Conservation (phyloP, 2,888 invertebrate genomes). For the Drosophila austrosaltans region DNA sequence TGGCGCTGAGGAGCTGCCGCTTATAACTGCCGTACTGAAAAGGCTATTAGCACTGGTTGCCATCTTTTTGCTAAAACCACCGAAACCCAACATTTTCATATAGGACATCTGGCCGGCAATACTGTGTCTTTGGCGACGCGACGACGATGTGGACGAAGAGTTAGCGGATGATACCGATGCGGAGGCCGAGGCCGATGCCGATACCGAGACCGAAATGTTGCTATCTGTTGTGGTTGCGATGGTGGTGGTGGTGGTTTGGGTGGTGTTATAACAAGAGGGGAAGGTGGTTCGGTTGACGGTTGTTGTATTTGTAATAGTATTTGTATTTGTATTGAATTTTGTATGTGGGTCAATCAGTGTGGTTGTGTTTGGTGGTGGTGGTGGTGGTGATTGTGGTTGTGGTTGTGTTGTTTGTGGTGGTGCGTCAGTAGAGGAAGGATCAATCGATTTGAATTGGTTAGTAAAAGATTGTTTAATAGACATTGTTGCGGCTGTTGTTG, state of each 20-base stretch:
- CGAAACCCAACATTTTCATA: slow-evolving; percentile 94
- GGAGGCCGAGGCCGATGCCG: slow-evolving; percentile 72
- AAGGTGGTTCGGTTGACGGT: slow-evolving; percentile 49
- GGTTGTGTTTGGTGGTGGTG: slow-evolving; percentile 14
- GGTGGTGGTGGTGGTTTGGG: slow-evolving; percentile 75
- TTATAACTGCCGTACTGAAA: slow-evolving; percentile 98
- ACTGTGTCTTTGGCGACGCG: slow-evolving; percentile 96
- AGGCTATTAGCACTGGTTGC: slow-evolving; percentile 91
- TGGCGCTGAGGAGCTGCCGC: slow-evolving; percentile 96
- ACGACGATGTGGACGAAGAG: slow-evolving; percentile 81
- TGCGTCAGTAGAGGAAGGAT: slow-evolving; percentile 20
- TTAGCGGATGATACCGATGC: slow-evolving; percentile 80
- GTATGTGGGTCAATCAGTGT: slow-evolving; percentile 27
- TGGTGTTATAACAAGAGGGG: slow-evolving; percentile 73
- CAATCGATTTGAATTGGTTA: slow-evolving; percentile 69
- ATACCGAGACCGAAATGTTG: slow-evolving; percentile 75
- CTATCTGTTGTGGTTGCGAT: slow-evolving; percentile 81
- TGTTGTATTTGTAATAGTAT: slow-evolving; percentile 34
- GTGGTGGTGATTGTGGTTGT: slow-evolving; percentile 17
- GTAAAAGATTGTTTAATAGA: slow-evolving; percentile 67
- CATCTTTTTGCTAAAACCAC: slow-evolving; percentile 87
- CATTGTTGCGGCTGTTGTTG: slow-evolving; percentile 57
- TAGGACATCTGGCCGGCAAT: slow-evolving; percentile 97
- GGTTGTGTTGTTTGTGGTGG: slow-evolving; percentile 23
- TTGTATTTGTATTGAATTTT: slow-evolving; percentile 29